Evolutionary conservation across 2,888 invertebrate genomes (phyloP).

Genomic region (Melinaea menophilus): DNA sequence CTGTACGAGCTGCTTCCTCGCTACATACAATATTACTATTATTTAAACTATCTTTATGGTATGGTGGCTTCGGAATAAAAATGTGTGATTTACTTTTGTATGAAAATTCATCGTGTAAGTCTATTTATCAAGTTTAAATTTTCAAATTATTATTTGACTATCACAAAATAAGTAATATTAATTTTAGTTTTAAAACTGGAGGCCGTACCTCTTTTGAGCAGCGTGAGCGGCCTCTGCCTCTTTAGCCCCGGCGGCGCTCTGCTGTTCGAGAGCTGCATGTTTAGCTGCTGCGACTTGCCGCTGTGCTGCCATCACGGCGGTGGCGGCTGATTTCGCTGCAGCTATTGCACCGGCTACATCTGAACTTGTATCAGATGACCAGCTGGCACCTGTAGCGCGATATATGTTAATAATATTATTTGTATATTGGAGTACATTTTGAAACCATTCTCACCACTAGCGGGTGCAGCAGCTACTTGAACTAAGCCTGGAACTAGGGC

Average conservation of each 20-base stretch:
- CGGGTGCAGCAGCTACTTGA: conserved; percentile 24
- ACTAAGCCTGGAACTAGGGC: conserved; percentile 36
- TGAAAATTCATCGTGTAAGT: too few relatives aligned
- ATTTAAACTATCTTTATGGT: too few relatives aligned
- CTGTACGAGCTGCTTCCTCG: conserved; percentile 82
- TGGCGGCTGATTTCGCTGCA: conserved; percentile 85
- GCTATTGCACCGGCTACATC: conserved; percentile 85
- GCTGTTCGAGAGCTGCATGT: conserved; percentile 83
- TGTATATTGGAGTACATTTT: not conserved
- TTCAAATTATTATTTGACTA: too few relatives aligned
- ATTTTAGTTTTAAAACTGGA: not conserved
- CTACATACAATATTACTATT: conserved; percentile 43
- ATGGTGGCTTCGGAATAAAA: too few relatives aligned
- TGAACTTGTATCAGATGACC: conserved; percentile 71
- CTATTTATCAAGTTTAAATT: too few relatives aligned
- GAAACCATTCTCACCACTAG: conserved; percentile 19
- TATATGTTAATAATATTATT: not conserved
- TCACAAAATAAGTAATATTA: too few relatives aligned
- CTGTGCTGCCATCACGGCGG: conserved; percentile 83
- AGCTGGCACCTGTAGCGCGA: conserved; percentile 13
- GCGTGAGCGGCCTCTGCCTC: conserved; percentile 83
- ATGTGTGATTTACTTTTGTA: too few relatives aligned
- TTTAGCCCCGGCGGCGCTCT: conserved; percentile 84
- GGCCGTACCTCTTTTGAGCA: conserved; percentile 72
- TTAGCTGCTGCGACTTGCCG: conserved; percentile 85